phyloP scores from a whole-genome alignment of 2,113 vertebrate species.

The Paradoxurus hermaphroditus region DNA sequence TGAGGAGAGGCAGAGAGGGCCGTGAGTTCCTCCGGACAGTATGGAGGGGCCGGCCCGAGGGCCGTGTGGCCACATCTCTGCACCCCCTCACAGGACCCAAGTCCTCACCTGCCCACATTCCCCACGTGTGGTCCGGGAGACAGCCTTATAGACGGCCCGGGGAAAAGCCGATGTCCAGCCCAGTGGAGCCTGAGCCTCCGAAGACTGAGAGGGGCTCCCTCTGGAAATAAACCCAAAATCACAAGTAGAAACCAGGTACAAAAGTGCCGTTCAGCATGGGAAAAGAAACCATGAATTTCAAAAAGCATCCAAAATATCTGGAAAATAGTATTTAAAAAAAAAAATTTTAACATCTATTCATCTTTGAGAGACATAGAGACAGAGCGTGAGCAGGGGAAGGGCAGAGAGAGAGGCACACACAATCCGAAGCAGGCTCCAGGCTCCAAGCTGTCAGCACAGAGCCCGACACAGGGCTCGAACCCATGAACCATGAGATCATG shows the following conservation, averaged over 20 bases:
- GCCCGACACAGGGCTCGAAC: too few relatives aligned
- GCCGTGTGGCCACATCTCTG: too few relatives aligned
- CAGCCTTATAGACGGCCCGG: neutral
- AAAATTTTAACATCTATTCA: too few relatives aligned
- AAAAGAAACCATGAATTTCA: neutral
- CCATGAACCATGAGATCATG: too few relatives aligned
- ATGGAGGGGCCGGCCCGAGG: neutral
- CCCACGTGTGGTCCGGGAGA: neutral
- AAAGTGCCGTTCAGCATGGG: neutral
- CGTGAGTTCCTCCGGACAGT: neutral
- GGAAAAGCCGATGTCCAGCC: neutral
- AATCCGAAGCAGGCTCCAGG: too few relatives aligned
- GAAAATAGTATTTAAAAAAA: neutral
- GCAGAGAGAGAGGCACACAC: too few relatives aligned
- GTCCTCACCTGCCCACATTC: too few relatives aligned
- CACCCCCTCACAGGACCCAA: neutral
- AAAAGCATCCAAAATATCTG: neutral
- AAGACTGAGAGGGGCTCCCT: neutral
- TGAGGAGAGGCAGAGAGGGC: neutral
- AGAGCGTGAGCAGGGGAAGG: too few relatives aligned
- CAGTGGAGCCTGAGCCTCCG: accelerated
- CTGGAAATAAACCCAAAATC: neutral
- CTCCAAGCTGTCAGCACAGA: too few relatives aligned
- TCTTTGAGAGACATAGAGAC: too few relatives aligned
- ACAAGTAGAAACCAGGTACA: neutral